Base-by-base conservation (phyloP, 2,113 vertebrate species). In the Plotosus lineatus region DNA sequence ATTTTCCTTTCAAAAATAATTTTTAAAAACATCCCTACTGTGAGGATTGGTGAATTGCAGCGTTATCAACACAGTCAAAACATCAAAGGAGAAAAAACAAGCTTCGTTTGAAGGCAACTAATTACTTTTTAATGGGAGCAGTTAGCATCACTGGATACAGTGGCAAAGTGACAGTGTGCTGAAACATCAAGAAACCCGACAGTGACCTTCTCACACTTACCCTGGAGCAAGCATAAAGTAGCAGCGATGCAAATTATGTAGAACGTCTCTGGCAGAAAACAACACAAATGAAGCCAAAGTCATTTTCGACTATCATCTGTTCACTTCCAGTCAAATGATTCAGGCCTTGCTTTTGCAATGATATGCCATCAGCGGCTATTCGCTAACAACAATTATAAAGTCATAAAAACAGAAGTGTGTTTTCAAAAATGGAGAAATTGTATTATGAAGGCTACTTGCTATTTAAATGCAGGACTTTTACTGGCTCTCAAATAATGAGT, bases 121-220 rank as follows among this genome's bases (percentile, higher is more conserved):
- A 89, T 90, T 84, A 84, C 80, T 86, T 82, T 90, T 87, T 91
- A 91, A 91, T 90, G 86, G 88, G 88, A 89, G 82, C 83, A 83
- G 81, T 84, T 86, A 85, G 80, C 85, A 83, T 88, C 6, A 84
- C 77, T 83, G 85, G 87, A 89, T 90, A 88, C 86, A 85, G 86
- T 89, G 83, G 74, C 65, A 33, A 86, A 80, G 85, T 89, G 90
- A 92, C 90, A 92, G 90, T 83, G 79, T 77, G 89, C 89, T 80
- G 69, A 85, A 82, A 72, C 77, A 79, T 72, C 80, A 53, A 58
- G 81, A 85, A 78, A 77, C 76, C 86, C 78, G 53, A 71, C 38
- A 12, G 76, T 75, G 79, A 77, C 80, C 65, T 50, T 78, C 75
- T 55, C 78, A 63, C 55, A 11, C 48, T 84, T 63, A 28, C 83